phyloP scores from a whole-genome alignment of 1,140 invertebrate species.

The Grapholita molesta region DNA sequence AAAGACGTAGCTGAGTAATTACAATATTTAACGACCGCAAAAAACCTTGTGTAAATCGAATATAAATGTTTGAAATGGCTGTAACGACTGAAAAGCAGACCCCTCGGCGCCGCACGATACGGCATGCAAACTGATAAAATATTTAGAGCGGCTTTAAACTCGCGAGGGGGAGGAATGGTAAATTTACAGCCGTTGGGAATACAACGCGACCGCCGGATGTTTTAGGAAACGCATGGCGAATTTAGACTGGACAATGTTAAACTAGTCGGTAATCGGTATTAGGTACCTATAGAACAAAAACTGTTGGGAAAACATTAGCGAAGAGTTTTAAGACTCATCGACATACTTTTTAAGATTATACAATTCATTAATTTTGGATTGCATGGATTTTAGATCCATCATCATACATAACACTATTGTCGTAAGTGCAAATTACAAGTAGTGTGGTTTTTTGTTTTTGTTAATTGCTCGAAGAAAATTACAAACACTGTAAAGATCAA shows the following conservation, averaged over 20 bases:
- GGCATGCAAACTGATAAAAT: conserved; percentile 67
- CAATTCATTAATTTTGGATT: too few species aligned
- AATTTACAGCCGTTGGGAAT: conserved; percentile 61
- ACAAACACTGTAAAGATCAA: too few species aligned
- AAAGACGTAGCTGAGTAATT: conserved; percentile 20
- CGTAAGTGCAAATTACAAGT: too few species aligned
- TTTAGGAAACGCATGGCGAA: background rate
- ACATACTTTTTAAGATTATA: too few species aligned
- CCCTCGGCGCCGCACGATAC: conserved; percentile 65
- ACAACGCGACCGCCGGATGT: conserved; percentile 34
- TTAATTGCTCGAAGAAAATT: too few species aligned
- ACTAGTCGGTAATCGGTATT: background rate
- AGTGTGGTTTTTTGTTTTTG: too few species aligned
- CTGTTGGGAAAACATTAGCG: too few species aligned
- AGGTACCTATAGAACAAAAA: too few species aligned
- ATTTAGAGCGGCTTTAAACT: conserved; percentile 63
- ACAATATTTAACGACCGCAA: conserved; percentile 26
- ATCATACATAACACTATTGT: too few species aligned
- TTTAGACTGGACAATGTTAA: background rate
- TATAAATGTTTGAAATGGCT: conserved; percentile 53
- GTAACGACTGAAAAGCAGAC: conserved; percentile 45
- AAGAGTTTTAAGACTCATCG: too few species aligned
- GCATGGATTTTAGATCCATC: too few species aligned
- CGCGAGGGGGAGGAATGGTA: conserved; percentile 47
- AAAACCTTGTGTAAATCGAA: conserved; percentile 42